Percentiles rank a stretch among this genome's conserved stretches.
phyloP scores from a whole-genome alignment of 2,888 invertebrate species.

The Lordiphosa andalusiaca region DNA sequence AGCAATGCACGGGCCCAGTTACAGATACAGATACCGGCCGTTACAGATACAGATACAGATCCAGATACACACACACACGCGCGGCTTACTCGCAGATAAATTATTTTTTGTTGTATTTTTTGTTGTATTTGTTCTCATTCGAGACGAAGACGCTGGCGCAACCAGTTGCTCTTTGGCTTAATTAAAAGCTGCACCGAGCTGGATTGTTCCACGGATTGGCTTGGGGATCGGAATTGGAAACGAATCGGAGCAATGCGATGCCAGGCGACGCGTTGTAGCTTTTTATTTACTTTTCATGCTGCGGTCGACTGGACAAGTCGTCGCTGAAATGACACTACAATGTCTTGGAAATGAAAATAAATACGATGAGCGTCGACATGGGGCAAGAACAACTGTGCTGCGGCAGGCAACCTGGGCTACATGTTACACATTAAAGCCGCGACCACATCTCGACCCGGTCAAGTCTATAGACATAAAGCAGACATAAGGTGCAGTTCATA shows the following conservation, averaged over 20 bases:
- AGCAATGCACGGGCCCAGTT: constrained; percentile 41
- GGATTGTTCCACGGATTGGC: constrained; percentile 70
- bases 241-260: constrained; percentile 38
- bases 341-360: constrained; percentile 77
- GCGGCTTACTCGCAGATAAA: constrained; percentile 71
- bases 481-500: no score
- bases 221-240: constrained; percentile 13
- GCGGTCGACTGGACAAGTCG: constrained; percentile 60
- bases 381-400: constrained; percentile 25
- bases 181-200: constrained; percentile 69
- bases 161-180: constrained; percentile 75
- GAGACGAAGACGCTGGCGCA: constrained; percentile 44
- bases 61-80: constrained; percentile 41
- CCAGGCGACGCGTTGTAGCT: constrained; percentile 35
- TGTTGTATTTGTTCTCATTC: constrained; percentile 8
- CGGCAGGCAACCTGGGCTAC: constrained; percentile 48
- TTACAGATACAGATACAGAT: constrained; percentile 44
- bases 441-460: constrained; percentile 14
- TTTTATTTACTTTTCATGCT: constrained; percentile 68
- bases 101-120: constrained; percentile 58
- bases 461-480: not conserved
- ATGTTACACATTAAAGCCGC: constrained; percentile 70
- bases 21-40: constrained; percentile 44
- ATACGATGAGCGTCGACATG: constrained; percentile 45
- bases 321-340: constrained; percentile 75